Evolutionary conservation across 2,888 invertebrate species (phyloP).

Genomic region (Caenorhabditis sp.): DNA sequence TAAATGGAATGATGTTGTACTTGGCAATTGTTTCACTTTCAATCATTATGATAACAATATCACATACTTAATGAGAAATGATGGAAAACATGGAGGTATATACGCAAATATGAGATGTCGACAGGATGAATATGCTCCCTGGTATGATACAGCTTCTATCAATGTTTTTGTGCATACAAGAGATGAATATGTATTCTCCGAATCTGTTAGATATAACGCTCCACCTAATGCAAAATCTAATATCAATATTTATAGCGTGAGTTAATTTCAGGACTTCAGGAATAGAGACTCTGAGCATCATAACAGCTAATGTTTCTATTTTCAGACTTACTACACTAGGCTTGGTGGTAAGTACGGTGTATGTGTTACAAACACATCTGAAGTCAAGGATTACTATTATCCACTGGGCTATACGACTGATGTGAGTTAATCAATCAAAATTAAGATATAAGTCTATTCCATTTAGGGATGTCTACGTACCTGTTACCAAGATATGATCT

Average conservation of each 20-base stretch:
- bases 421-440: no score
- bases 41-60: conserved; percentile 43
- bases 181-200: conserved; percentile 52
- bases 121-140: conserved; percentile 53
- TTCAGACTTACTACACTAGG: conserved; percentile 46
- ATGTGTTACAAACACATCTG: conserved; percentile 46
- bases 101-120: conserved; percentile 43
- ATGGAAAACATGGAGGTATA: conserved; percentile 44
- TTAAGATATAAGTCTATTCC: no score
- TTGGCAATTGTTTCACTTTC: conserved; percentile 60
- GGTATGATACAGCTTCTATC: conserved; percentile 53
- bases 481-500: conserved; percentile 55
- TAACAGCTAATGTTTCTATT: no score
- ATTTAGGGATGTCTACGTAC: conserved; percentile 57
- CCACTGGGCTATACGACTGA: conserved; percentile 52
- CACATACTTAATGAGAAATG: conserved; percentile 27
- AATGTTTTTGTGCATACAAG: conserved; percentile 51
- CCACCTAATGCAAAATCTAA: conserved; percentile 38
- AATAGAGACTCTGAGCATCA: no score
- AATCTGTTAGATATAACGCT: conserved; percentile 51
- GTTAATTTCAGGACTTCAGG: no score
- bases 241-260: conserved; percentile 35
- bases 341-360: conserved; percentile 51
- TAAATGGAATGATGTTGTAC: conserved; percentile 52
- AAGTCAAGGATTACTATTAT: conserved; percentile 56